A percentile compares a stretch with the other conserved stretches of the same genome.
Conservation (phyloP, 2,113 vertebrate species). For the Chaetura pelagica region DNA sequence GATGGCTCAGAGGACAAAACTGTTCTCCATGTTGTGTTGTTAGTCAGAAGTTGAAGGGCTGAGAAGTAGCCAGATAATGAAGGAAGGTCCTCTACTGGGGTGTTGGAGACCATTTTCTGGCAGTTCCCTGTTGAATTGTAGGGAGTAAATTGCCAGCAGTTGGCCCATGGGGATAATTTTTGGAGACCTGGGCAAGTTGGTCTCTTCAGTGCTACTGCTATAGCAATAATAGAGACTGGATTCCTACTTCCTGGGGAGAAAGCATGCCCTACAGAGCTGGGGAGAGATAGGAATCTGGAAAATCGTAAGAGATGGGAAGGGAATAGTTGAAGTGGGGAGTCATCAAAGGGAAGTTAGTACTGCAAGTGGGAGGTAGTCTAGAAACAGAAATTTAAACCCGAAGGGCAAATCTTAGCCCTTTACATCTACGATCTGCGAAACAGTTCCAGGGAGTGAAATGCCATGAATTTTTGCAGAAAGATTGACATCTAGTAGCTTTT, state of each 20-base stretch:
- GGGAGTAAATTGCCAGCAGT: not conserved
- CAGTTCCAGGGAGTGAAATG: not conserved
- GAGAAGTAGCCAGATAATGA: not conserved
- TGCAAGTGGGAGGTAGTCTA: constrained; percentile 10
- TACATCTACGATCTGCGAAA: not conserved
- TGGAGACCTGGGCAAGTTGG: not conserved
- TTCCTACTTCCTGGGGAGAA: constrained; percentile 10
- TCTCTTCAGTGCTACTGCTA: rapidly evolving
- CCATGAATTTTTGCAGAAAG: not conserved
- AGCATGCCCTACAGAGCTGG: not conserved
- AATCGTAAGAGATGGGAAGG: not conserved
- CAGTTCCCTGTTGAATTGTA: not conserved
- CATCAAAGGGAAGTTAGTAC: not conserved
- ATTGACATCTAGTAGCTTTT: not conserved
- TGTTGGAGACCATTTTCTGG: not conserved
- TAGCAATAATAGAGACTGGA: not conserved
- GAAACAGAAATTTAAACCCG: constrained; percentile 1
- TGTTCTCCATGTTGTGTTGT: not conserved
- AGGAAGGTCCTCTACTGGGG: not conserved
- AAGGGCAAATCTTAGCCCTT: not conserved
- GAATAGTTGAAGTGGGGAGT: not conserved
- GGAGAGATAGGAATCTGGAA: not conserved
- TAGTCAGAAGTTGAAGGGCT: not conserved
- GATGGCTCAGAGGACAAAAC: not conserved
- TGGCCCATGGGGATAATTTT: not conserved